These are phyloP conservation scores for roundworm (Caenorhabditis elegans) DNA, from an alignment of 1,140 invertebrate species.

Conservation along the genomic window DNA sequence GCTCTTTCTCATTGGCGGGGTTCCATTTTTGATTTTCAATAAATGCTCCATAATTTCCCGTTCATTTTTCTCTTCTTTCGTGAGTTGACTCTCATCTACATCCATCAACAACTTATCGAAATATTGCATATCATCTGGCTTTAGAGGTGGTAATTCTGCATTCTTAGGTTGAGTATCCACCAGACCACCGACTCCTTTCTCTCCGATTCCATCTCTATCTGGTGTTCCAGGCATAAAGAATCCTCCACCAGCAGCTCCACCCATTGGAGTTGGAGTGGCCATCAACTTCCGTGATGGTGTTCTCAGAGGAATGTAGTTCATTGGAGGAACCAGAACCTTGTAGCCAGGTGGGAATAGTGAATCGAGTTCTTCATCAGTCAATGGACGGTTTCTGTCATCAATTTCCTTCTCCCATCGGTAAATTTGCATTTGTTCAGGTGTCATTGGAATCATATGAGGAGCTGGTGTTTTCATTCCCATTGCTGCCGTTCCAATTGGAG, in stretches of 20 bases:
- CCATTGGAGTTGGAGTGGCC: conserved; percentile 92
- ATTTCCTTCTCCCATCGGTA: conserved; percentile 81
- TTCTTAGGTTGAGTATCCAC: conserved; percentile 94
- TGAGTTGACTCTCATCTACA: conserved; percentile 83
- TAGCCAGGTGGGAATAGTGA: conserved; percentile 95
- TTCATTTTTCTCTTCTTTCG: conserved; percentile 91
- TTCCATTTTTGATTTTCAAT: conserved; percentile 98
- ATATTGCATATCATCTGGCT: conserved; percentile 99
- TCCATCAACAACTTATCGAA: conserved; percentile 97
- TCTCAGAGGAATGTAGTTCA: conserved; percentile 83
- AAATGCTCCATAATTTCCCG: conserved; percentile 98
- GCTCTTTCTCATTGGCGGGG: conserved; percentile 95
- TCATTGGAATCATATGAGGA: conserved; percentile 82
- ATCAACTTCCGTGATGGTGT: conserved; percentile 94
- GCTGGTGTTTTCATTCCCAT: conserved; percentile 97
- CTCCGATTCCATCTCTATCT: conserved; percentile 63
- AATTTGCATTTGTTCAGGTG: conserved; percentile 95
- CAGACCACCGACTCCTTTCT: conserved; percentile 71
- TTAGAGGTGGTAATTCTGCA: conserved; percentile 93
- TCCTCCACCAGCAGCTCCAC: conserved; percentile 78
- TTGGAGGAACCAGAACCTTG: conserved; percentile 86
- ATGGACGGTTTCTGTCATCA: conserved; percentile 90
- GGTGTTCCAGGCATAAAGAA: conserved; percentile 86
- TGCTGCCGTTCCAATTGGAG: conserved; percentile 91
- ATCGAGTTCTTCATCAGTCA: conserved; percentile 95